Evolutionary conservation across 2,888 invertebrate genomes (phyloP).

Genomic region (Lamellibrachia columna): DNA sequence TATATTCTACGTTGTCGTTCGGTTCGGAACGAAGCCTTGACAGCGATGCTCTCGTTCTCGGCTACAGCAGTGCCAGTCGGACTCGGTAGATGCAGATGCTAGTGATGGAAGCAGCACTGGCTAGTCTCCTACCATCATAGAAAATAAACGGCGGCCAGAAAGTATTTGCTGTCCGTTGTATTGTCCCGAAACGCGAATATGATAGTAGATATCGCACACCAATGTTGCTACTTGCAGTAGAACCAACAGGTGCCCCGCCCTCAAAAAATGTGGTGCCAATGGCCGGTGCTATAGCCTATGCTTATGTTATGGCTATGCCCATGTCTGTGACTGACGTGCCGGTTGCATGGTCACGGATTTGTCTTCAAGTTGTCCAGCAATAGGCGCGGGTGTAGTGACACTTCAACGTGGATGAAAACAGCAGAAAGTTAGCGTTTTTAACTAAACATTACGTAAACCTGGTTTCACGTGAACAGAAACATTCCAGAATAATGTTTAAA

Average conservation of each 20-base stretch:
- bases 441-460: neutral
- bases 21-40: neutral
- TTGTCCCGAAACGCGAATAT: neutral
- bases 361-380: neutral
- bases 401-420: neutral
- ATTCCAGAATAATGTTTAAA: neutral
- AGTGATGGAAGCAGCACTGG: neutral
- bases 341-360: neutral
- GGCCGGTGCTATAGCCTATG: neutral
- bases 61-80: neutral
- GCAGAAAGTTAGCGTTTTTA: neutral
- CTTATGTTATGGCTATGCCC: neutral
- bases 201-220: neutral
- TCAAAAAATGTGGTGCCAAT: neutral
- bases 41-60: neutral
- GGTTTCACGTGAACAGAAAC: neutral
- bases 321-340: neutral
- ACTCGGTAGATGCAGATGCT: neutral
- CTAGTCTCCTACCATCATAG: neutral
- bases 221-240: neutral
- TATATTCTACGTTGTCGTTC: neutral
- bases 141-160: neutral
- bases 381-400: neutral
- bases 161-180: neutral
- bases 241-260: constrained; percentile 5